Conservation (phyloP, 2,797 vertebrate genomes). For the Typhlichthys eigenmanni region DNA sequence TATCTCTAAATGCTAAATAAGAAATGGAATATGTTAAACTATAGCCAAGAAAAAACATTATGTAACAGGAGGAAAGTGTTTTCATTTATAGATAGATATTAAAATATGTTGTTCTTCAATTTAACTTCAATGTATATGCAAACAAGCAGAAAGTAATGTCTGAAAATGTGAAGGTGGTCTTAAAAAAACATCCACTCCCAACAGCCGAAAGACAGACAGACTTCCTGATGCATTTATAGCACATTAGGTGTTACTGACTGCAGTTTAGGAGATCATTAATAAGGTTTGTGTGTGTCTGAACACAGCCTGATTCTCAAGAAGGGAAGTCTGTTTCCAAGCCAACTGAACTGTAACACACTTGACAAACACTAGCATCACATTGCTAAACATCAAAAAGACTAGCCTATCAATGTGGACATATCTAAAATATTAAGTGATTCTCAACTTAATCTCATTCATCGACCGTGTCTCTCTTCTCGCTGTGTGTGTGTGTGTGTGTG, state of each 20-base stretch:
- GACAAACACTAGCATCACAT: not conserved
- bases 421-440: conserved; percentile 7
- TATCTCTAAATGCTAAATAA: conserved; percentile 44
- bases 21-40: not conserved
- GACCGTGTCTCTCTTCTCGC: not conserved
- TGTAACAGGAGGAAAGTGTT: not conserved
- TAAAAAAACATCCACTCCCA: conserved; percentile 16
- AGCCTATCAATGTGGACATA: conserved; percentile 4
- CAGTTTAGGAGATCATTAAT: conserved; percentile 58
- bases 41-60: no score
- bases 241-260: conserved; percentile 56
- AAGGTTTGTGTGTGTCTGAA: conserved; percentile 22
- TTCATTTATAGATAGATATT: conserved; percentile 22
- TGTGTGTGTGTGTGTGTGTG: no score
- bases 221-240: conserved; percentile 65
- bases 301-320: conserved; percentile 30
- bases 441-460: conserved; percentile 1
- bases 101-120: conserved; percentile 9
- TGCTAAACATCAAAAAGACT: conserved; percentile 1
- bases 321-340: conserved; percentile 17
- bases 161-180: not conserved
- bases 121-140: conserved; percentile 18
- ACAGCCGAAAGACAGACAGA: conserved; percentile 34
- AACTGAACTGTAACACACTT: not conserved
- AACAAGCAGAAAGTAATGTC: conserved; percentile 9